Conservation (phyloP, 1,140 invertebrate species). For the Myzus persicae region DNA sequence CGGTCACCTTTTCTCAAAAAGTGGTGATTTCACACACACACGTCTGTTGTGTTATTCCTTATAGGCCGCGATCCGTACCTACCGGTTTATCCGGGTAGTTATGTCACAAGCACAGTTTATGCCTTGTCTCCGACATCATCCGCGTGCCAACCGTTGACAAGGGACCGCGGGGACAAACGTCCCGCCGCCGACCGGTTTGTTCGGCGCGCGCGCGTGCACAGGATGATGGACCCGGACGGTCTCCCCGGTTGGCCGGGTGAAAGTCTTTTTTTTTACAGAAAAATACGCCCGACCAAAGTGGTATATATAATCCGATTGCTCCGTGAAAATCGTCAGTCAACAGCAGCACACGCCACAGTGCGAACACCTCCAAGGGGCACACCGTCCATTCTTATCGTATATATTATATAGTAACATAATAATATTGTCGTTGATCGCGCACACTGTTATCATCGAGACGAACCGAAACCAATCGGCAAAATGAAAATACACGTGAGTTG, state of each 20-base stretch:
- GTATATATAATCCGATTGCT: constrained; percentile 12
- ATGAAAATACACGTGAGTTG: constrained; percentile 52
- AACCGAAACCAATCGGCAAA: neutral
- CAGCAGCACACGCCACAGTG: neutral
- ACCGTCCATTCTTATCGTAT: neutral
- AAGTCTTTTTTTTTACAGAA: constrained; percentile 43
- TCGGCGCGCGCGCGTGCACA: neutral
- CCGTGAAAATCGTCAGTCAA: constrained; percentile 48
- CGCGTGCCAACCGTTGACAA: neutral
- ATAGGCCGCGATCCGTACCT: neutral
- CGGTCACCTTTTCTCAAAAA: neutral
- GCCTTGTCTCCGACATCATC: neutral
- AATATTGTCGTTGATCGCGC: neutral
- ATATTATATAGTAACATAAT: neutral
- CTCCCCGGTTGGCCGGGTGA: constrained; percentile 18
- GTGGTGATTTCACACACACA: neutral
- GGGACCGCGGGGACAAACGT: neutral
- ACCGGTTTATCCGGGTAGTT: constrained; percentile 26
- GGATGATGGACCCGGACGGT: constrained; percentile 6
- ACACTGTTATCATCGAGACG: neutral
- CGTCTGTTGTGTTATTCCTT: neutral
- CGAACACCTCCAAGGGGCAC: neutral
- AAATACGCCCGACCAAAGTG: neutral
- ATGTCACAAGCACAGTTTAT: neutral
- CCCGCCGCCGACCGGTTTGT: constrained; percentile 18